Evolutionary conservation across 1,140 invertebrate genomes (phyloP).

Genomic region (Mercenaria mercenaria): DNA sequence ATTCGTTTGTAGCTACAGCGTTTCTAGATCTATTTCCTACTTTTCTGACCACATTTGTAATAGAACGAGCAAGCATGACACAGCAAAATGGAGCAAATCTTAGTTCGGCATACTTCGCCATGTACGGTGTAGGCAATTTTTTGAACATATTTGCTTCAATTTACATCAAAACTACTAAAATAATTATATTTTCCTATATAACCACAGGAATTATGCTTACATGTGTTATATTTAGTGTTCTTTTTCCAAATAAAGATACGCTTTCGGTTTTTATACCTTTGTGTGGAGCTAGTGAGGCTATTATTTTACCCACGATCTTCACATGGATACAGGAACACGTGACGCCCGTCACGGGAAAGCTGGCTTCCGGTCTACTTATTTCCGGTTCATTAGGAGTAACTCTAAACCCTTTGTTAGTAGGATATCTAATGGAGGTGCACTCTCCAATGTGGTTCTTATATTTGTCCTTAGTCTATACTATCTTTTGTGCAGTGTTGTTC

Average conservation of each 20-base stretch:
- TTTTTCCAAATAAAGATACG: neutral
- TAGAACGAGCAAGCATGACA: slow-evolving; percentile 59
- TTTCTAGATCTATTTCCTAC: slow-evolving; percentile 65
- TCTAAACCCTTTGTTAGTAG: slow-evolving; percentile 66
- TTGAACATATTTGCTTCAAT: slow-evolving; percentile 54
- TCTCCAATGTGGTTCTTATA: slow-evolving; percentile 73
- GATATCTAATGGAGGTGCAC: slow-evolving; percentile 67
- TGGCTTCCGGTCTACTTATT: slow-evolving; percentile 69
- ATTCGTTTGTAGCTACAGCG: slow-evolving; percentile 4
- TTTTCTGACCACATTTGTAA: slow-evolving; percentile 67
- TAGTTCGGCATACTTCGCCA: slow-evolving; percentile 59
- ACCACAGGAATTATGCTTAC: neutral
- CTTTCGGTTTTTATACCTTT: slow-evolving; percentile 51
- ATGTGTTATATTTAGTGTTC: slow-evolving; percentile 24
- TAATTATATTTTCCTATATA: slow-evolving; percentile 33
- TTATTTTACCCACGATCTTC: slow-evolving; percentile 68
- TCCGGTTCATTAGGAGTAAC: slow-evolving; percentile 67
- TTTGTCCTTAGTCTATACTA: slow-evolving; percentile 48
- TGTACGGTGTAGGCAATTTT: slow-evolving; percentile 56
- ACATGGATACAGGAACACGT: slow-evolving; percentile 69
- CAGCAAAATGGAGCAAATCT: slow-evolving; percentile 51
- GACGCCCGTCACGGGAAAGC: slow-evolving; percentile 57
- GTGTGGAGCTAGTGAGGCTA: slow-evolving; percentile 51
- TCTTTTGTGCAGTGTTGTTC: slow-evolving; percentile 59
- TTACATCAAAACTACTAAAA: slow-evolving; percentile 30